These are phyloP conservation scores for Amphiprion percula DNA, from an alignment of 2,113 vertebrate species.

Conservation along the genomic window DNA sequence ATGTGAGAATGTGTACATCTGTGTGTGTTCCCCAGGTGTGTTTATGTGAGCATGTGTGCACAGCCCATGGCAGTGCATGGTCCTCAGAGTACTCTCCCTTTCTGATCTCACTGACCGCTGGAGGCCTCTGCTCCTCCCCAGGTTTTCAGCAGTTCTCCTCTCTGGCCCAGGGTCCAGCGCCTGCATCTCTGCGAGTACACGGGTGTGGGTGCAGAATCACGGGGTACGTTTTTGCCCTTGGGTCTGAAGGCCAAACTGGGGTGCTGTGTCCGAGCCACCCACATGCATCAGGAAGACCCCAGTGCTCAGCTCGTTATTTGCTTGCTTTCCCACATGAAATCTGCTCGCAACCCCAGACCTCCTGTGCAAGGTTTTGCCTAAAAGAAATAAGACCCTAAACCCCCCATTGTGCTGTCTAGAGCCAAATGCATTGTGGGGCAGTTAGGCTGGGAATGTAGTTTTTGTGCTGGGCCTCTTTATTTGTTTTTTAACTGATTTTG, in stretches of 20 bases:
- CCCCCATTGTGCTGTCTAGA: neutral
- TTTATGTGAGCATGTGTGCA: slow-evolving; percentile 17
- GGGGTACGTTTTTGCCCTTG: slow-evolving; percentile 27
- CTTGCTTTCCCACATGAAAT: slow-evolving; percentile 30
- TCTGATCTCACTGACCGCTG: slow-evolving; percentile 68
- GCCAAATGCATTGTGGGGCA: neutral
- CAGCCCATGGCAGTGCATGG: slow-evolving; percentile 57
- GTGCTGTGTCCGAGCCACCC: slow-evolving; percentile 49
- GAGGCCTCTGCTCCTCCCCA: slow-evolving; percentile 58
- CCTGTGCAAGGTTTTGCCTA: slow-evolving; percentile 31
- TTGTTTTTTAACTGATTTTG: neutral
- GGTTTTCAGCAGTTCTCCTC: slow-evolving; percentile 34
- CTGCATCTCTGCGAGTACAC: slow-evolving; percentile 2
- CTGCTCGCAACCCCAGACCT: slow-evolving; percentile 33
- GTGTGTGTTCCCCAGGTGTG: slow-evolving; percentile 53
- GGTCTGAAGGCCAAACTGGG: slow-evolving; percentile 34
- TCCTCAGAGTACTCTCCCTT: slow-evolving; percentile 57
- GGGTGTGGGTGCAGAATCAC: slow-evolving; percentile 23
- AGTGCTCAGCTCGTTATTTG: slow-evolving; percentile 29
- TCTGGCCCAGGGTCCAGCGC: slow-evolving; percentile 42
- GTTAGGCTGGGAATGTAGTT: neutral
- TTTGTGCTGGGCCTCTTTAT: slow-evolving; percentile 14
- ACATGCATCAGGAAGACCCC: slow-evolving; percentile 36
- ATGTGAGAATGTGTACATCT: slow-evolving; percentile 7
- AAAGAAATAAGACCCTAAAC: slow-evolving; percentile 27